Evolutionary conservation across 2,888 invertebrate genomes (phyloP), one percentile per base, ranked within the genome.

Genomic region (Ceraclea dissimilis): DNA sequence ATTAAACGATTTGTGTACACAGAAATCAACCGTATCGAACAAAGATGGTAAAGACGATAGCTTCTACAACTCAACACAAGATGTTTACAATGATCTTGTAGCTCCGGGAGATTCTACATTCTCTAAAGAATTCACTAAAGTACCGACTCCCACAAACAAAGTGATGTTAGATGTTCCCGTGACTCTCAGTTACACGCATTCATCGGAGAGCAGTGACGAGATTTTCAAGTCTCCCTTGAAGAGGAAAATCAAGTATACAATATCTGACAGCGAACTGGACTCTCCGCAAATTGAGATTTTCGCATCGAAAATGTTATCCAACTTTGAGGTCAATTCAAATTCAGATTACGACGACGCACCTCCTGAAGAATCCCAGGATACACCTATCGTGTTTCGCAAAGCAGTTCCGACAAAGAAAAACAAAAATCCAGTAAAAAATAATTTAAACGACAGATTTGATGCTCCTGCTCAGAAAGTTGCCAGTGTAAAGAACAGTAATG

Each of bases 51-150:
- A 22, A 22, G 47, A 34, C 39, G 39, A 48, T 22, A 50, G 52
- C 49, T 56, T 55, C 19, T 58, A 58, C 17, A 16, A 18, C 8
- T 60, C 51, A 13, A 60, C 60, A 10, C 60, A 60, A 43, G 60
- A 58, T 33, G 26, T 57, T 16, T 43, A 22, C 19, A 51, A 53
- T 22, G 57, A 57, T 18, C 39, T 57, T 11, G 17, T 55, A 22
- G 46, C 55, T n/a, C 55, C 43, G 33, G 21, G 11, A 17, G 22
- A 17, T 1, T 16, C n/a, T 11, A 10, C 13, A 4, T 18, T 31
- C 5, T 22, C 47, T 5, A 52, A 22, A 13, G 19, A 11, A 2
- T 13, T 17, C 13, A 19, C 18, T 13, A 49, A 54, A 43, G 17
- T 49, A 16, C 49, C 49, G 10, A 49, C 19, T 19, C 48, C 49